These are phyloP conservation scores for Frankliniella fusca DNA, from an alignment of 2,888 invertebrate species.

Conservation along the genomic window DNA sequence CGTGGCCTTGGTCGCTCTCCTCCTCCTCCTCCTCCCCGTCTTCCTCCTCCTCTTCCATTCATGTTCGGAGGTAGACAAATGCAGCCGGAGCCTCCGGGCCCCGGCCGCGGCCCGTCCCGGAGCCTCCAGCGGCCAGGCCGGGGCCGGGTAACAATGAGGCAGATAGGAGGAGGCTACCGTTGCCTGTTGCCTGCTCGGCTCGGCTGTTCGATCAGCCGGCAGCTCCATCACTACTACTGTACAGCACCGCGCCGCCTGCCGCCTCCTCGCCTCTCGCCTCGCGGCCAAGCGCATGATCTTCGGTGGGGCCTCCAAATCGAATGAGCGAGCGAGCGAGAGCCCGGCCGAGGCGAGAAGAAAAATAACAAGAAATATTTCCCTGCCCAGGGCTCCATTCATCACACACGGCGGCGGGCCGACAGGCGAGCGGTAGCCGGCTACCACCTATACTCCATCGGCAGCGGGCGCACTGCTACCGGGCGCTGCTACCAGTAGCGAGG, in stretches of 20 bases:
- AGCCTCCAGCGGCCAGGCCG: not conserved
- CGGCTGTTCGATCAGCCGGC: not conserved
- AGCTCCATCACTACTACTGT: not conserved
- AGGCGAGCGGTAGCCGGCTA: not conserved
- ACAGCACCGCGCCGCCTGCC: no score
- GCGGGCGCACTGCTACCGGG: not conserved
- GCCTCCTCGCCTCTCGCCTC: not conserved
- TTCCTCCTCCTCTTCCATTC: not conserved
- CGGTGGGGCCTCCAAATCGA: slow-evolving; percentile 14
- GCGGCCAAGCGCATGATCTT: not conserved
- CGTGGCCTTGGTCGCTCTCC: no score
- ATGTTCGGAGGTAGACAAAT: slow-evolving; percentile 16
- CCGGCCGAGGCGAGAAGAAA: not conserved
- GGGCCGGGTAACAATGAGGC: not conserved
- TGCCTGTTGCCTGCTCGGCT: not conserved
- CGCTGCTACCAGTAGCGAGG: not conserved
- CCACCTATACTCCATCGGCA: no score
- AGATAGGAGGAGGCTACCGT: slow-evolving; percentile 13
- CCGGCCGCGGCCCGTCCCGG: not conserved
- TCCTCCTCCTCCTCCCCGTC: no score
- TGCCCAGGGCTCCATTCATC: slow-evolving; percentile 14
- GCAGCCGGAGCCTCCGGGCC: not conserved
- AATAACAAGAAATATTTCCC: not conserved
- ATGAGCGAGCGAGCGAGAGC: slow-evolving; percentile 24
- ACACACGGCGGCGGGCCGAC: not conserved